phyloP scores from a whole-genome alignment of 2,888 invertebrate genomes.

The Tenthredo notha region DNA sequence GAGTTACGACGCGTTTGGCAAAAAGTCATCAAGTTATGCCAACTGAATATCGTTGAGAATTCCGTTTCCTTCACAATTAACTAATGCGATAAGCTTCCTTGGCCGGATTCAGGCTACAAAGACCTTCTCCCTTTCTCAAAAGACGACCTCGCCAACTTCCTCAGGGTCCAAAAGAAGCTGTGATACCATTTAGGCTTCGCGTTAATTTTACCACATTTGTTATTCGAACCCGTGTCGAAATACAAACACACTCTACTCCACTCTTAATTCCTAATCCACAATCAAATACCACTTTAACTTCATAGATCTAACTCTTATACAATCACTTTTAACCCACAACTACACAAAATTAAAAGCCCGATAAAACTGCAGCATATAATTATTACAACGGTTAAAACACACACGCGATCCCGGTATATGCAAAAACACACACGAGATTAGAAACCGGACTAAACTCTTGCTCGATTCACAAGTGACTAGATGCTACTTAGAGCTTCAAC shows the following conservation, averaged over 20 bases:
- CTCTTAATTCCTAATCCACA: not conserved
- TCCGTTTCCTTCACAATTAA: not conserved
- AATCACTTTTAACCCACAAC: not conserved
- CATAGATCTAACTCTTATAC: not conserved
- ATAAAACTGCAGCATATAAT: not conserved
- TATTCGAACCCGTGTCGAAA: not conserved
- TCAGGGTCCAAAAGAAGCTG: not conserved
- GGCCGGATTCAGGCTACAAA: not conserved
- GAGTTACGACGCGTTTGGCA: not conserved
- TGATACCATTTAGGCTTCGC: not conserved
- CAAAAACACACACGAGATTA: not conserved
- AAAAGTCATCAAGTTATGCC: not conserved
- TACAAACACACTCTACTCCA: not conserved
- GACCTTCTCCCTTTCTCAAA: not conserved
- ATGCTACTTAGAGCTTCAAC: not conserved
- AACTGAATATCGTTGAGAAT: not conserved
- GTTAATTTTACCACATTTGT: constrained; percentile 6
- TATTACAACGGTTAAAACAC: not conserved
- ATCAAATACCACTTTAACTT: not conserved
- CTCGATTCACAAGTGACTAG: constrained; percentile 6
- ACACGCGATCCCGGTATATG: not conserved
- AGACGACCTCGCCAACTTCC: not conserved
- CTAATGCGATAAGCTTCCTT: not conserved
- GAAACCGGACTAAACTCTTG: not conserved
- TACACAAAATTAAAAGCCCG: not conserved